Conservation (phyloP, 1,140 invertebrate genomes). For the Arion vulgaris region DNA sequence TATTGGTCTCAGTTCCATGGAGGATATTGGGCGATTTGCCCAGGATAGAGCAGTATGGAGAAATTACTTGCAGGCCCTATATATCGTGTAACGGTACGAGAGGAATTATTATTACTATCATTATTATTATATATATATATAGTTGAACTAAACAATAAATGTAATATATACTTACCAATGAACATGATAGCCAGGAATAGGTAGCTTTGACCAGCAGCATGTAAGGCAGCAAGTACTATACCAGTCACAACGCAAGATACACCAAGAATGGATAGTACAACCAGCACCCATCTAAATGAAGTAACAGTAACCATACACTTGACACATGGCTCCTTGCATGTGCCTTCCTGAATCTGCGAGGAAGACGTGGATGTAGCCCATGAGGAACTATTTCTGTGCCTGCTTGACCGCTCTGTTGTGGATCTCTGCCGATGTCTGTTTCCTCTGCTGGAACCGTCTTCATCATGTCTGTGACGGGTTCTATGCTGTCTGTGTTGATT, state of each 20-base stretch:
- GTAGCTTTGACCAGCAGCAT: slow-evolving; percentile 66
- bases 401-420: slow-evolving; percentile 28
- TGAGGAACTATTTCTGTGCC: slow-evolving; percentile 24
- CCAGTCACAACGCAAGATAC: slow-evolving; percentile 70
- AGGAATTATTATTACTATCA: no score
- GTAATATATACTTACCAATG: slow-evolving; percentile 63
- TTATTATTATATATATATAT: no score
- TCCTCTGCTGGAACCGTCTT: slow-evolving; percentile 6
- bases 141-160: no score
- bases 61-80: no score
- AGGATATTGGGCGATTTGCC: no score
- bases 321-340: slow-evolving; percentile 65
- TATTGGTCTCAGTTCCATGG: no score
- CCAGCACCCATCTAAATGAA: slow-evolving; percentile 69
- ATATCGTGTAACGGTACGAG: no score
- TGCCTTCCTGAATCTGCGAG: slow-evolving; percentile 44
- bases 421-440: slow-evolving; percentile 30
- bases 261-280: slow-evolving; percentile 67
- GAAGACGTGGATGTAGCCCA: slow-evolving; percentile 39
- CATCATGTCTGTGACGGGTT: slow-evolving; percentile 33
- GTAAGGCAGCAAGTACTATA: slow-evolving; percentile 69
- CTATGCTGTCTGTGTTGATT: slow-evolving; percentile 47
- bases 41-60: no score
- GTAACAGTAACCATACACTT: slow-evolving; percentile 66
- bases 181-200: slow-evolving; percentile 70